Conservation (phyloP, 2,113 vertebrate genomes). For the Echinops telfairi region DNA sequence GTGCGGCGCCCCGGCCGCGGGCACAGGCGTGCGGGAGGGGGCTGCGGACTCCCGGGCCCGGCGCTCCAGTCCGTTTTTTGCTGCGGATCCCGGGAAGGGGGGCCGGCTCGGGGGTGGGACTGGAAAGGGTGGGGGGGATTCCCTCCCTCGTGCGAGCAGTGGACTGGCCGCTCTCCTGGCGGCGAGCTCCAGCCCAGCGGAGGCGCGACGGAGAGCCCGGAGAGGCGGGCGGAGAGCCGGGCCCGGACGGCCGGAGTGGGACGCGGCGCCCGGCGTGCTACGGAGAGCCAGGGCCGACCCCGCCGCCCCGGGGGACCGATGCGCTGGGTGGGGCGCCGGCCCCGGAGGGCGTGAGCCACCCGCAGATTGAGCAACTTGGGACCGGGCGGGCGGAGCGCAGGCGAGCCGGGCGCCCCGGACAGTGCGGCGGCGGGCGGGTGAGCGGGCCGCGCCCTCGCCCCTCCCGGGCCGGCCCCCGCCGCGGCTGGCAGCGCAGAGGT, state of each 20-base stretch:
- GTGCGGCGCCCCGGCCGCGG: not conserved
- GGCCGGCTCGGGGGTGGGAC: conserved; percentile 78
- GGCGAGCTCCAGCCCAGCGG: conserved; percentile 54
- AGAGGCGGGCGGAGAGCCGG: conserved; percentile 35
- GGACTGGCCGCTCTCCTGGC: conserved; percentile 70
- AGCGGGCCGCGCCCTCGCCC: conserved; percentile 76
- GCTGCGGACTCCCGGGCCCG: conserved; percentile 73
- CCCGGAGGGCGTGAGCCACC: conserved; percentile 72
- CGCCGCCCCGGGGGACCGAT: conserved; percentile 66
- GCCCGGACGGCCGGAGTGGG: not conserved
- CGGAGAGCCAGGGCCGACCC: conserved; percentile 1
- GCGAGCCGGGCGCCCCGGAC: conserved; percentile 71
- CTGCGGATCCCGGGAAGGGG: conserved; percentile 79
- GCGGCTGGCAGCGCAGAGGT: conserved; percentile 72
- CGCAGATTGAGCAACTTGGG: conserved; percentile 80
- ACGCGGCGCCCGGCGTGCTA: not conserved
- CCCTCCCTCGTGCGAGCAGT: conserved; percentile 77
- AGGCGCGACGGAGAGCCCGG: conserved; percentile 58
- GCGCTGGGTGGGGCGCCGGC: conserved; percentile 78
- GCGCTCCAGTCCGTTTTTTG: conserved; percentile 83
- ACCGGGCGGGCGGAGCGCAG: conserved; percentile 74
- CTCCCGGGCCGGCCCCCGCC: conserved; percentile 63
- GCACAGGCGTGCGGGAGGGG: conserved; percentile 66
- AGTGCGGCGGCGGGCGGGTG: conserved; percentile 59
- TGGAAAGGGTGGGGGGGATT: conserved; percentile 77